A percentile compares a stretch with the other conserved stretches of the same genome.
These are phyloP conservation scores for Microchirus variegatus DNA, from an alignment of 2,797 vertebrate genomes.

Conservation along the genomic window DNA sequence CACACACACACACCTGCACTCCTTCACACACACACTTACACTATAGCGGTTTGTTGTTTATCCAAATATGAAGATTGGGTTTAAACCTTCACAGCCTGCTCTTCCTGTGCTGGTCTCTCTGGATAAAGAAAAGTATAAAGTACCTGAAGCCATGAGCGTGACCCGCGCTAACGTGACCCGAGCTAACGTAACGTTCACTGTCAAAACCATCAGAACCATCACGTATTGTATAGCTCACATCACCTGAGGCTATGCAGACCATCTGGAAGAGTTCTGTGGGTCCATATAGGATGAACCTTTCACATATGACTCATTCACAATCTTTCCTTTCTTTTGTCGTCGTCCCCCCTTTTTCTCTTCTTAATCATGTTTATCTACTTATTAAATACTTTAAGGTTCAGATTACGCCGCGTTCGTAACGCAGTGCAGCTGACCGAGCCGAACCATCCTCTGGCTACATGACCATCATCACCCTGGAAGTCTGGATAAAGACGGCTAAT, in stretches of 20 bases:
- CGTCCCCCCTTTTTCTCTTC: conserved; percentile 6
- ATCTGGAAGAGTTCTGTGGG: conserved; percentile 54
- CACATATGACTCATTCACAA: conserved; percentile 58
- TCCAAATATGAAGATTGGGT: conserved; percentile 9
- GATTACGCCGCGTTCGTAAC: conserved; percentile 67
- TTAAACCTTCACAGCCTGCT: conserved; percentile 24
- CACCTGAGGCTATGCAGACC: conserved; percentile 58
- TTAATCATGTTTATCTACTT: conserved; percentile 62
- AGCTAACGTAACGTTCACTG: conserved; percentile 59
- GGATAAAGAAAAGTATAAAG: conserved; percentile 41
- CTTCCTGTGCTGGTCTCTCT: conserved; percentile 27
- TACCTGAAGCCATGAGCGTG: conserved; percentile 43
- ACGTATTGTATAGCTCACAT: conserved; percentile 38
- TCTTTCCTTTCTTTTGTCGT: conserved; percentile 36
- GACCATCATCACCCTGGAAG: conserved; percentile 66
- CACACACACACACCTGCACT: conserved; percentile 22
- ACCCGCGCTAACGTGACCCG: conserved; percentile 63
- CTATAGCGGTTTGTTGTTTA: conserved; percentile 22
- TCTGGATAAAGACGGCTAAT: conserved; percentile 64
- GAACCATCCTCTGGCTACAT: conserved; percentile 54
- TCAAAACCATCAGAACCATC: conserved; percentile 59
- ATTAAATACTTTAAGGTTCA: conserved; percentile 59
- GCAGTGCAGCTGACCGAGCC: conserved; percentile 51
- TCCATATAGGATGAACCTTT: conserved; percentile 40
- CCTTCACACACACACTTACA: conserved; percentile 16